phyloP scores from a whole-genome alignment of 2,113 vertebrate species.

The Petroica traversi region DNA sequence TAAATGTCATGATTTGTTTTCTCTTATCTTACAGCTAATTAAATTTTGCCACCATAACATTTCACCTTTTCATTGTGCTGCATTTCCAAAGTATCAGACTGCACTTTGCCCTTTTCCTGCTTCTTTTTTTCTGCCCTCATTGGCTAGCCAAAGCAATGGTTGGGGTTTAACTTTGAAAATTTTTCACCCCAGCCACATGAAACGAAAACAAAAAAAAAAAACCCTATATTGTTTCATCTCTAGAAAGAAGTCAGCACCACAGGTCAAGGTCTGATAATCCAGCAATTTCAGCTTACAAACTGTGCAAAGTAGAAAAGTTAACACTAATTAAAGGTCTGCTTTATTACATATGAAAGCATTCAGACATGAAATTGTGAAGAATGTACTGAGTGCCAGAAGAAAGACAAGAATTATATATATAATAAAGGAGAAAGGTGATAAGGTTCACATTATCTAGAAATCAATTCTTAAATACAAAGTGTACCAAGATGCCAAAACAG shows the following conservation, averaged over 20 bases:
- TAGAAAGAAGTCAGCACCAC: not conserved
- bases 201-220: not conserved
- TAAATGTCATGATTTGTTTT: constrained; percentile 36
- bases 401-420: not conserved
- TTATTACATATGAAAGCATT: not conserved
- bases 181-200: not conserved
- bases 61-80: not conserved
- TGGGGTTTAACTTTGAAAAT: not conserved
- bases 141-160: not conserved
- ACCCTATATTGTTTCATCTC: not conserved
- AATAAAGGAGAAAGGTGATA: not conserved
- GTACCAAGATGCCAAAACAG: not conserved
- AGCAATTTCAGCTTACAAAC: not conserved
- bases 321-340: not conserved
- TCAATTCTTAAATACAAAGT: not conserved
- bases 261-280: not conserved
- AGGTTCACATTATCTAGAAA: not conserved
- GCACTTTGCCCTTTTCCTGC: not conserved
- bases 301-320: not conserved
- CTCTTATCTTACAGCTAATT: constrained; percentile 44
- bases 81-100: not conserved
- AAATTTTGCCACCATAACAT: constrained; percentile 2
- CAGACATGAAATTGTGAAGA: not conserved
- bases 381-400: not conserved
- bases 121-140: not conserved